These are phyloP conservation scores for Neomorphus geoffroyi DNA, from an alignment of 2,797 vertebrate genomes.

Conservation along the genomic window DNA sequence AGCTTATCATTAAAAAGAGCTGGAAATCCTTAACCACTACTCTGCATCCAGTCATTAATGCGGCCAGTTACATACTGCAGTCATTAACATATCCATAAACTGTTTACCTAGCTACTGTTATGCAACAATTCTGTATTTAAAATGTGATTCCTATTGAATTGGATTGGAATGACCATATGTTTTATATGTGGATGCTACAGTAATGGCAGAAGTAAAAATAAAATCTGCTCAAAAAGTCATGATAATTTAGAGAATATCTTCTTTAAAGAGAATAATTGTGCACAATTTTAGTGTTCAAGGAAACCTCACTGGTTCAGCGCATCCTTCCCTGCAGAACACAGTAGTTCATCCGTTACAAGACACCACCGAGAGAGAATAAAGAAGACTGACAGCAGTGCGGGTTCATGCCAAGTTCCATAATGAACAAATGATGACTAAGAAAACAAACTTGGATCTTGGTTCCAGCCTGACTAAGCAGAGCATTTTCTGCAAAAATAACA, in stretches of 20 bases:
- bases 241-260: neutral
- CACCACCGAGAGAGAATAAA: neutral
- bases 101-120: neutral
- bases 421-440: neutral
- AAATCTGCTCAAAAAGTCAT: neutral
- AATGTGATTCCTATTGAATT: neutral
- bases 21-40: neutral
- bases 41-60: neutral
- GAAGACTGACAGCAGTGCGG: neutral
- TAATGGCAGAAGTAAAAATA: neutral
- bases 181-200: neutral
- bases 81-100: neutral
- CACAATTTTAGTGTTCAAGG: neutral
- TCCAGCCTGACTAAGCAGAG: neutral
- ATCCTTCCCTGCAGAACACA: neutral
- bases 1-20: neutral
- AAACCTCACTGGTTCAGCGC: neutral
- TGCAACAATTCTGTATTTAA: neutral
- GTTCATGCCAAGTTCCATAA: neutral
- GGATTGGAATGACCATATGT: neutral
- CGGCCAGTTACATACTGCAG: neutral
- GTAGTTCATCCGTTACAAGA: neutral
- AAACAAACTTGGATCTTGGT: neutral
- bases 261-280: neutral
- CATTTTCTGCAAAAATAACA: neutral